Base-by-base conservation (phyloP, 2,797 vertebrate genomes). In the Arnoldichthys spilopterus region DNA sequence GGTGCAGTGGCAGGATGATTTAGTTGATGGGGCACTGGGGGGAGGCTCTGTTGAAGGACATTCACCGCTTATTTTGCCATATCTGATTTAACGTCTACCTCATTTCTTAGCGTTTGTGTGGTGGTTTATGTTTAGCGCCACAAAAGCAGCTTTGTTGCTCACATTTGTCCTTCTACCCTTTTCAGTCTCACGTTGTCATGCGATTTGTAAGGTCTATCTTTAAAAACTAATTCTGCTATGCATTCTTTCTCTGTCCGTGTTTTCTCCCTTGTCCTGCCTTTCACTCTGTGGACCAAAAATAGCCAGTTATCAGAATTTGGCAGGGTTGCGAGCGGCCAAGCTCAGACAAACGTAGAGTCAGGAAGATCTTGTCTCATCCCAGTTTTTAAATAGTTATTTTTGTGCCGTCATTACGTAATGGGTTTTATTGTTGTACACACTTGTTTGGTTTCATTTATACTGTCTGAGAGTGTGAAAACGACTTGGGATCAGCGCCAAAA, bases 11-110 rank as follows among this genome's bases (percentile, higher is more conserved):
- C 81, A 71, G 72, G 22, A 83, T 59, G 84, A 86, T 89, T 87
- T 88, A 86, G 87, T 81, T 26, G 22, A 51, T 77, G 59, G 30
- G n/a, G 15, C 51, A 71, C 54, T 72, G 26, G 73, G 64, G n/a
- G 53, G 79, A 74, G 80, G 77, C 72, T 86, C 75, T 69, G 84
- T 73, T 54, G 74, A 77, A 82, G 83, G 78, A 80, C 78, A 70
- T 87, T 88, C 83, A 88, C 75, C 59, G 59, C 68, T 77, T 78
- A 34, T 45, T 70, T 32, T 28, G 61, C 79, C 85, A 81, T 84
- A 22, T 71, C 72, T 77, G 72, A 89, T 78, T 89, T 85, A 88
- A 56, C 76, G 80, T 59, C 76, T 87, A 28, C 72, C 79, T 13
- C 74, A 67, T 22, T 72, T 37, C 30, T 20, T 49, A 24, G 1